phyloP scores from a whole-genome alignment of 2,113 vertebrate genomes.

The Ia io region DNA sequence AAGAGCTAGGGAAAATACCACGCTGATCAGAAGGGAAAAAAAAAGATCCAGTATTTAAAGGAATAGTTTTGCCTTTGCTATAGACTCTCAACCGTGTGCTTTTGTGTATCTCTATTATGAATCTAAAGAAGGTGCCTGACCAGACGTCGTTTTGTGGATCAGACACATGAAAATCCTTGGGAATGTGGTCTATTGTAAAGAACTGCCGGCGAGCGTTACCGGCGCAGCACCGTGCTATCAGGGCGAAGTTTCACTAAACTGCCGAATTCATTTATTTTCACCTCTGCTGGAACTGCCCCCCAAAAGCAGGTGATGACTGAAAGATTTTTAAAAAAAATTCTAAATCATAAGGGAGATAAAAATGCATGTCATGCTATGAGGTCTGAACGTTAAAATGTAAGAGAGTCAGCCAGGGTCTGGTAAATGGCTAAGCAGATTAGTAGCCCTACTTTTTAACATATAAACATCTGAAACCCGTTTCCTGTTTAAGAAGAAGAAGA shows the following conservation, averaged over 20 bases:
- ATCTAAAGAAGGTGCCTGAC: not conserved
- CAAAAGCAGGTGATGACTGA: slow-evolving; percentile 61
- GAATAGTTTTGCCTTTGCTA: not conserved
- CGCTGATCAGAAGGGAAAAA: not conserved
- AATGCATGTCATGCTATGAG: slow-evolving; percentile 7
- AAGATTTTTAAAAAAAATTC: slow-evolving; percentile 10
- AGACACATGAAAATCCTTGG: fast-evolving
- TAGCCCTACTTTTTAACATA: slow-evolving; percentile 80
- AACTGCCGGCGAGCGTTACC: fast-evolving
- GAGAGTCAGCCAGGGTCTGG: slow-evolving; percentile 67
- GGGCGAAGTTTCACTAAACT: fast-evolving
- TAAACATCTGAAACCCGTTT: slow-evolving; percentile 87
- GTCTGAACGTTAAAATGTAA: slow-evolving; percentile 44
- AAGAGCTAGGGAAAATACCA: fast-evolving
- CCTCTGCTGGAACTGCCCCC: not conserved
- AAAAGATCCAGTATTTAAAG: too few species aligned
- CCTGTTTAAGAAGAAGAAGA: slow-evolving; percentile 75
- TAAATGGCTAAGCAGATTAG: slow-evolving; percentile 80
- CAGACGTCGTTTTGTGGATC: fast-evolving
- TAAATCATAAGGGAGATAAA: slow-evolving; percentile 36
- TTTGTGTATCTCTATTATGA: not conserved
- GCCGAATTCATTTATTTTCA: not conserved
- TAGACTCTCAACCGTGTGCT: fast-evolving
- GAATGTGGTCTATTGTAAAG: fast-evolving
- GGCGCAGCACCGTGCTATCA: fast-evolving